Base-by-base conservation (phyloP, 92 coral and sea anemone species). In the Epizoanthus scotinus region DNA sequence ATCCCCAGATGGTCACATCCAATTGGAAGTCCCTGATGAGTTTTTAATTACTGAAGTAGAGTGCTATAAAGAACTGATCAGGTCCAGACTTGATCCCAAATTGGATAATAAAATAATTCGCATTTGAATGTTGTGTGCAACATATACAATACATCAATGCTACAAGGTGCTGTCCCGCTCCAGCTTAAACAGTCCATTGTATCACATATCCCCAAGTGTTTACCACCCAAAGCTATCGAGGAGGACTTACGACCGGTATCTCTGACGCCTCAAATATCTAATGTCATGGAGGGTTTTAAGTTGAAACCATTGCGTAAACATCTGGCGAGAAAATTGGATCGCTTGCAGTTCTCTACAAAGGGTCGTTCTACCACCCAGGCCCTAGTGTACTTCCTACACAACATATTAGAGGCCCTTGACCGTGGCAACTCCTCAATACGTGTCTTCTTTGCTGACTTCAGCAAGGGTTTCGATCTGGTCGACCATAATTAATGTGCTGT, bases 331-430 rank as follows among this genome's bases (percentile, higher is more conserved):
- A 53, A 53, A 53, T 19, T 53, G 17, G 58, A 53, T 53, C 58
- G 18, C 58, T 2, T 53, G 18, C 58, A 53, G 20, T 53, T 53
- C 20, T 15, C 20, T 13, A 19, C 20, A 13, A 53, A 53, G 20
- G 58, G 58, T 53, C 58, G 58, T 53, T 53, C 58, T 53, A 53
- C 58, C 20, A 79, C 84, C 31, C 74, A 66, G 19, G 84, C 84
- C 75, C 66, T 79, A 27, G 56, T 63, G 21, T 79, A 79, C 31
- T 3, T 79, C 21, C 47, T 79, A 63, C 84, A 79, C 58, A 38
- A 59, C 66, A 65, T 79, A 17, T 64, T 79, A 64, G 75, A 63
- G 49, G 74, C 77, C 31, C 73, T 79, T 26, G 84, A 79, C 73
- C 28, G 36, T 60, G 84, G 84, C 24, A 52, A 64, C 64, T 53